Evolutionary conservation across 2,888 invertebrate genomes (phyloP).

Genomic region (Timema cristinae): DNA sequence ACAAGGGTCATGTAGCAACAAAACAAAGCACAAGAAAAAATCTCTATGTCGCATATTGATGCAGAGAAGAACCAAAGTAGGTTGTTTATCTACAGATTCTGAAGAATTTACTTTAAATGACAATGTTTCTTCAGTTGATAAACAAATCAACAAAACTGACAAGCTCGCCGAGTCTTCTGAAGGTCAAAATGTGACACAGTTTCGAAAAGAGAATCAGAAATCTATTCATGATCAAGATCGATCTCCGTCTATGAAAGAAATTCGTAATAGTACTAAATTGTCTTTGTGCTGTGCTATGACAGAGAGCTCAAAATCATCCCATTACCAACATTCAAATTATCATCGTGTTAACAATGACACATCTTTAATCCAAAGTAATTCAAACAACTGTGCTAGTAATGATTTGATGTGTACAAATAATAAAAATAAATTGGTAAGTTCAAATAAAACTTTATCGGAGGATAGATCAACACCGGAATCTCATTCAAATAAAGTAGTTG

Average conservation of each 20-base stretch:
- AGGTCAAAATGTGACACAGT: neutral
- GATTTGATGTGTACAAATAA: neutral
- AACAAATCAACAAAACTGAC: slow-evolving; percentile 4
- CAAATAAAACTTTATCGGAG: neutral
- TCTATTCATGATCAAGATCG: slow-evolving; percentile 7
- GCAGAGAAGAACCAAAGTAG: slow-evolving; percentile 45
- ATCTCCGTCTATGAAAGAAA: slow-evolving; percentile 21
- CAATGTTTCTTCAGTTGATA: slow-evolving; percentile 15
- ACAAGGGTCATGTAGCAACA: neutral
- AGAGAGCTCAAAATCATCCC: slow-evolving; percentile 41
- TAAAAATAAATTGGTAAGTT: neutral
- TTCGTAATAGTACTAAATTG: slow-evolving; percentile 27
- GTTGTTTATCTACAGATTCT: slow-evolving; percentile 42
- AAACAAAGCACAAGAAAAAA: slow-evolving; percentile 27
- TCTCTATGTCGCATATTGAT: slow-evolving; percentile 43
- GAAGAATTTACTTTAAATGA: slow-evolving; percentile 29
- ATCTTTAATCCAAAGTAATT: neutral
- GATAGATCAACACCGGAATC: neutral
- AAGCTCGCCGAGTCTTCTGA: neutral
- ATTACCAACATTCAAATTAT: slow-evolving; percentile 21
- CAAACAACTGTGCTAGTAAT: neutral
- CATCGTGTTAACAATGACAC: slow-evolving; percentile 16
- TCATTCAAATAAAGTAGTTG: neutral
- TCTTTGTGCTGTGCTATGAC: slow-evolving; percentile 46
- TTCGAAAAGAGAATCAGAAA: slow-evolving; percentile 3